Percentiles rank a stretch among this genome's conserved stretches.
Conservation (phyloP, 2,797 vertebrate species). For the Malacoraja senta region DNA sequence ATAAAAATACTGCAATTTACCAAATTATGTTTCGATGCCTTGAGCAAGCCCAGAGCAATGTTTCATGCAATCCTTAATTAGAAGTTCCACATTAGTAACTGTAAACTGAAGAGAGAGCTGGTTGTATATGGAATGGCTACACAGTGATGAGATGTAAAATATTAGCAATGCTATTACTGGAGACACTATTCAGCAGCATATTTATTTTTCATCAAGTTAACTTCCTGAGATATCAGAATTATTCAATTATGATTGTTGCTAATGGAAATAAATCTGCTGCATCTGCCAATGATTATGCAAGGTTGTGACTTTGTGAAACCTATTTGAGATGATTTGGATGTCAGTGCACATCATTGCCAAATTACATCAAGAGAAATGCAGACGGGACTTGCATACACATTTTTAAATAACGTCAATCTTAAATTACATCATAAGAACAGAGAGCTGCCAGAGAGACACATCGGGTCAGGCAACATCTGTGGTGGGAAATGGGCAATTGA, state of each 20-base stretch:
- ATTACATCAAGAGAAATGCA: not conserved
- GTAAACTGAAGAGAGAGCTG: not conserved
- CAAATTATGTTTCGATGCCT: not conserved
- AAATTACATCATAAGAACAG: no score
- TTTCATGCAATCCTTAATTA: not conserved
- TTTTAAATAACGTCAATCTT: no score
- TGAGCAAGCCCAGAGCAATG: not conserved
- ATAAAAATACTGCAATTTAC: not conserved
- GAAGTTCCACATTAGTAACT: not conserved
- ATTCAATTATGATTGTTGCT: not conserved
- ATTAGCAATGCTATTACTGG: not conserved
- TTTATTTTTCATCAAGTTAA: constrained; percentile 1
- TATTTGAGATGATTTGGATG: not conserved
- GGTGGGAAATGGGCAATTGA: no score
- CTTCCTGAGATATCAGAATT: not conserved
- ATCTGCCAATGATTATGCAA: not conserved
- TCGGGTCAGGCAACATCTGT: no score
- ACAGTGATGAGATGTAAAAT: not conserved
- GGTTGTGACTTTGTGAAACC: not conserved
- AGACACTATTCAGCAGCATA: not conserved
- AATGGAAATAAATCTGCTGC: not conserved
- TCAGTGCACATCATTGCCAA: not conserved
- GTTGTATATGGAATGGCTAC: not conserved
- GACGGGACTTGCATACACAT: no score
- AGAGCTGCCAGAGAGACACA: no score